Conservation (phyloP, 2,113 vertebrate species). For the Hucho hucho region DNA sequence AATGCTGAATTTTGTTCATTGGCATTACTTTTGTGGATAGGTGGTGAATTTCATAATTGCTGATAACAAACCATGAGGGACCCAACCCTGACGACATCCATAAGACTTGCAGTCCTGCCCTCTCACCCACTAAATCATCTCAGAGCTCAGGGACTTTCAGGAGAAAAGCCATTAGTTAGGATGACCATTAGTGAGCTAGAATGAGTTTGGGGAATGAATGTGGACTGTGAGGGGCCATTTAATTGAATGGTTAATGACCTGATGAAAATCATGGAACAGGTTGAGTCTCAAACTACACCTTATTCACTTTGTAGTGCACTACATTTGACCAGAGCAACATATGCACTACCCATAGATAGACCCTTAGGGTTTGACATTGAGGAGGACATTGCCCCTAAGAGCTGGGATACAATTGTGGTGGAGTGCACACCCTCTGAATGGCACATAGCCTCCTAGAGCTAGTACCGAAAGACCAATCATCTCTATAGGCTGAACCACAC, state of each 20-base stretch:
- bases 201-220: conserved; percentile 40
- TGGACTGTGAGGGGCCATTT: conserved; percentile 33
- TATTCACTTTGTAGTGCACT: no score
- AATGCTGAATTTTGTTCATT: neutral
- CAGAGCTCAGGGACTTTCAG: conserved; percentile 34
- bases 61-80: neutral
- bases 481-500: conserved; percentile 12
- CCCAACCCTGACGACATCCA: neutral
- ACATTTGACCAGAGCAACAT: no score
- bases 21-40: neutral
- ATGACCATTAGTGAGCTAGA: conserved; percentile 35
- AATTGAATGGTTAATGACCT: conserved; percentile 13
- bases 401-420: neutral
- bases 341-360: no score
- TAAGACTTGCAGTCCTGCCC: neutral
- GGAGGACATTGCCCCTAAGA: neutral
- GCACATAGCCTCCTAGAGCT: neutral
- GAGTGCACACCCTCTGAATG: neutral
- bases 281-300: neutral
- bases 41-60: neutral
- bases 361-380: neutral
- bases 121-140: conserved; percentile 43
- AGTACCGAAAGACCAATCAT: neutral
- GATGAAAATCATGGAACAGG: neutral
- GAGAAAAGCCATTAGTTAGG: conserved; percentile 45